These are phyloP conservation scores for Scolopax rusticola DNA, from an alignment of 2,797 vertebrate genomes.

Conservation along the genomic window DNA sequence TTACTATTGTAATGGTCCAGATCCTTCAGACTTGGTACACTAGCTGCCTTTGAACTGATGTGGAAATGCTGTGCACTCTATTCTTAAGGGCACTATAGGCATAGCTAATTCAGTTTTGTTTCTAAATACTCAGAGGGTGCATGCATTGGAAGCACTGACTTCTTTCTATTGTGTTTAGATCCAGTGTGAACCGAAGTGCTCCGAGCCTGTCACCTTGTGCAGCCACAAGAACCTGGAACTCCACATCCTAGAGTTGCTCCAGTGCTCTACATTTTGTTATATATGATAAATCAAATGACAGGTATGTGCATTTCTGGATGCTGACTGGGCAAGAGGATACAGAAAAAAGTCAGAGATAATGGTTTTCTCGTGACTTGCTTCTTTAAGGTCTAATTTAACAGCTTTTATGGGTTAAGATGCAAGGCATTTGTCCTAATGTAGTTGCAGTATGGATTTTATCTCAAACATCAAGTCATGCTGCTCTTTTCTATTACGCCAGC, in stretches of 20 bases:
- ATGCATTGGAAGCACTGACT: background rate
- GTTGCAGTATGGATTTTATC: background rate
- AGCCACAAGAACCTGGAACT: background rate
- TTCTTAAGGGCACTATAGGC: background rate
- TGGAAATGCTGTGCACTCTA: background rate
- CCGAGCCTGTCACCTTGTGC: background rate
- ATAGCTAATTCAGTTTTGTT: background rate
- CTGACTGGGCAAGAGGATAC: background rate
- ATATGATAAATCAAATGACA: background rate
- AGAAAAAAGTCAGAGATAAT: background rate
- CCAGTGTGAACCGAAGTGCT: background rate
- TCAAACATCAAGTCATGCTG: background rate
- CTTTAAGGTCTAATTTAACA: background rate
- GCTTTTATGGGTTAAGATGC: background rate
- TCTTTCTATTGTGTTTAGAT: background rate
- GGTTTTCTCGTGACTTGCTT: background rate
- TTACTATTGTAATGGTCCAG: background rate
- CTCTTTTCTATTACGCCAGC: background rate
- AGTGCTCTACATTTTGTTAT: background rate
- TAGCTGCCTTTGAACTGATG: background rate
- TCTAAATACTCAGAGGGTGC: background rate
- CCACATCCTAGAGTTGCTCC: background rate
- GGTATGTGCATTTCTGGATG: background rate
- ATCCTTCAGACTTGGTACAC: background rate
- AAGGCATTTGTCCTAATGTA: background rate